Evolutionary conservation across 2,888 invertebrate genomes (phyloP).

Genomic region (Pilophorus perplexus): DNA sequence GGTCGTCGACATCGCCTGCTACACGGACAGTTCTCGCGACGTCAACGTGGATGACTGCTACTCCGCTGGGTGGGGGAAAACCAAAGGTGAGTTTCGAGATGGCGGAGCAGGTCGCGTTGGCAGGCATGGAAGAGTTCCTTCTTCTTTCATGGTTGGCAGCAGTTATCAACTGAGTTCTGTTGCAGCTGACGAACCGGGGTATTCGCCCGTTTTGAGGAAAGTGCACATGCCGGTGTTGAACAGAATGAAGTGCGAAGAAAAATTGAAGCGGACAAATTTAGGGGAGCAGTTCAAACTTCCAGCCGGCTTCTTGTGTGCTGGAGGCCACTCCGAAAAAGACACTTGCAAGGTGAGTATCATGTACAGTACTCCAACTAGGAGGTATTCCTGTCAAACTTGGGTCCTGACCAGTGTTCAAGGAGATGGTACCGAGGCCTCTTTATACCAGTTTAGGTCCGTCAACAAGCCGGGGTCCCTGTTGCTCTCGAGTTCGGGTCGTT

Average conservation of each 20-base stretch:
- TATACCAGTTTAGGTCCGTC: no score
- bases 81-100: conserved; percentile 39
- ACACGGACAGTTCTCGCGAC: not conserved
- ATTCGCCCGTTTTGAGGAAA: conserved; percentile 73
- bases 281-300: conserved; percentile 39
- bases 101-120: no score
- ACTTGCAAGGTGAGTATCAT: conserved; percentile 65
- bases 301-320: conserved; percentile 42
- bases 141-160: no score
- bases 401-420: no score
- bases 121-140: no score
- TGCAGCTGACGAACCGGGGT: no score
- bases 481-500: no score
- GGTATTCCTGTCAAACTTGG: no score
- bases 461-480: no score
- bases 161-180: no score
- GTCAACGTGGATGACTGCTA: conserved; percentile 49
- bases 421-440: no score
- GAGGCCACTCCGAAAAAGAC: conserved; percentile 56
- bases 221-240: conserved; percentile 68
- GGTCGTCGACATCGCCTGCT: conserved; percentile 28
- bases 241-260: conserved; percentile 59
- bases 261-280: conserved; percentile 60
- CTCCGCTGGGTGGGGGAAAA: conserved; percentile 44
- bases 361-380: no score